phyloP scores from a whole-genome alignment of 37 sponge, comb jelly and placozoan genomes.

The Bolinopsis microptera region DNA sequence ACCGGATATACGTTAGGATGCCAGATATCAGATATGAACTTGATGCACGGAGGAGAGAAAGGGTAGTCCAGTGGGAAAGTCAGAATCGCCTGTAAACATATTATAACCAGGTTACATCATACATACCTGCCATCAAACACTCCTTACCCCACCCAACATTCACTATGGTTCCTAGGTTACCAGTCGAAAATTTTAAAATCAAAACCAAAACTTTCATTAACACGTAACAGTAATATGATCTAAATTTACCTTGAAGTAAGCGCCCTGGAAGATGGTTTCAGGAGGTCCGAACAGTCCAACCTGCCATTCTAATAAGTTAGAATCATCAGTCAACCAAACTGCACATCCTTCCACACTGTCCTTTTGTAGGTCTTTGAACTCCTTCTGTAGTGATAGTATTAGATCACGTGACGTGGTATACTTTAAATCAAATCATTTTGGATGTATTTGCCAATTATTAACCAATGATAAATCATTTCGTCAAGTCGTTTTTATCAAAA shows the following conservation, averaged over 20 bases:
- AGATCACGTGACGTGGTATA: too few species aligned
- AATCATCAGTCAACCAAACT: slow-evolving; percentile 70
- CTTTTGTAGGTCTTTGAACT: slow-evolving; percentile 43
- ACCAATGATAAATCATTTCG: too few species aligned
- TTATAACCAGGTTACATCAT: too few species aligned
- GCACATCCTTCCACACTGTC: slow-evolving; percentile 45
- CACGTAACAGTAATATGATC: too few species aligned
- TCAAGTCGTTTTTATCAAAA: too few species aligned
- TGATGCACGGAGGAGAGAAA: slow-evolving; percentile 89
- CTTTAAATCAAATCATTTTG: too few species aligned
- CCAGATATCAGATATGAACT: slow-evolving; percentile 82
- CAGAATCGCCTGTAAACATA: slow-evolving; percentile 79
- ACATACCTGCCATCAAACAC: not conserved
- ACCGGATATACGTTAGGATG: slow-evolving; percentile 96
- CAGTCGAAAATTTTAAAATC: too few species aligned
- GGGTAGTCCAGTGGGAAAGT: slow-evolving; percentile 97
- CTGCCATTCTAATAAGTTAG: slow-evolving; percentile 84
- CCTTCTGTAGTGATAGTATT: slow-evolving; percentile 28
- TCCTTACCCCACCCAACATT: too few species aligned
- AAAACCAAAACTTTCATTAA: not conserved
- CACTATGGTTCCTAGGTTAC: too few species aligned
- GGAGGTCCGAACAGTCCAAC: slow-evolving; percentile 98
- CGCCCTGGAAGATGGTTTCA: slow-evolving; percentile 93
- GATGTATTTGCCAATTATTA: too few species aligned
- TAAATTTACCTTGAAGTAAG: slow-evolving; percentile 99